Percentiles rank a stretch among this genome's conserved stretches.
phyloP scores from a whole-genome alignment of 2,797 vertebrate species.

The Glyptemys insculpta region DNA sequence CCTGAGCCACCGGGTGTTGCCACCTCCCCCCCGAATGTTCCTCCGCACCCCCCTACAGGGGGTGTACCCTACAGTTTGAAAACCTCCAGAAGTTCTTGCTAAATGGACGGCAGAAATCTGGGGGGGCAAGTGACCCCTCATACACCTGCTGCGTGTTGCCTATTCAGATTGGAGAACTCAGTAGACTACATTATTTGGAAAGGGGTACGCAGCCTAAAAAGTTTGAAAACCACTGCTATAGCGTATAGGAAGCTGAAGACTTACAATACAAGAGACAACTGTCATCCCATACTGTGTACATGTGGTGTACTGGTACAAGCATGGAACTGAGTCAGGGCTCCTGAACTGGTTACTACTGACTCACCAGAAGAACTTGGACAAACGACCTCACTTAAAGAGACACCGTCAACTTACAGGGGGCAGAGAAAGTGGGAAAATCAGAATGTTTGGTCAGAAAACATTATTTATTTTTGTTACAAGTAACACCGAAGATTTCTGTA shows the following conservation, averaged over 20 bases:
- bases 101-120: too few species aligned
- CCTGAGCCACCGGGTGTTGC: too few species aligned
- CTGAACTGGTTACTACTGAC: not conserved
- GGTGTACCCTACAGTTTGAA: too few species aligned
- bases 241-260: not conserved
- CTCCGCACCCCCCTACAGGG: too few species aligned
- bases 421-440: not conserved
- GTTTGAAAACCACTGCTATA: not conserved
- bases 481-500: not conserved
- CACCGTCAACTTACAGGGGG: not conserved
- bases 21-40: too few species aligned
- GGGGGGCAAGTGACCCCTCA: too few species aligned
- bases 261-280: not conserved
- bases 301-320: not conserved
- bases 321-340: constrained; percentile 14
- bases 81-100: too few species aligned
- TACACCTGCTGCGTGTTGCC: too few species aligned
- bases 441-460: not conserved
- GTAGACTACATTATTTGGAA: not conserved
- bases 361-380: not conserved
- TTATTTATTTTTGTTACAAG: not conserved
- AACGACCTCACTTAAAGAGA: not conserved
- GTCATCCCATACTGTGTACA: not conserved
- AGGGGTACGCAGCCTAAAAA: not conserved
- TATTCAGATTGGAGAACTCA: not conserved